Conservation (phyloP, 2,797 vertebrate species). For the Chiroxiphia lanceolata region DNA sequence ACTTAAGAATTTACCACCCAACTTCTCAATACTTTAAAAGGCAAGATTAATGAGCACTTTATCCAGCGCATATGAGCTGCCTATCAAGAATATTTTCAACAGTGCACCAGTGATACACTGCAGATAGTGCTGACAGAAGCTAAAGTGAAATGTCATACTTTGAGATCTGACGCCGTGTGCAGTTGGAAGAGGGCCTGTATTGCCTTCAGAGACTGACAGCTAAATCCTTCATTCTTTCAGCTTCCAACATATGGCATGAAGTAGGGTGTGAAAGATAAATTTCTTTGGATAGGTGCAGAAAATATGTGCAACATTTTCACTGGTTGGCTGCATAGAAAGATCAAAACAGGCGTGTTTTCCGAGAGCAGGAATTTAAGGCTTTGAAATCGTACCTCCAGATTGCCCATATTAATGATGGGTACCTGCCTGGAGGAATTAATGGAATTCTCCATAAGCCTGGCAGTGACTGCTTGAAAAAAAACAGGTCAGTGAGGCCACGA, state of each 20-base stretch:
- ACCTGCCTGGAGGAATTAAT: conserved; percentile 12
- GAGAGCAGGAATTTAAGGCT: conserved; percentile 48
- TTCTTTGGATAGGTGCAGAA: conserved; percentile 73
- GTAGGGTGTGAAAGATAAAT: conserved; percentile 78
- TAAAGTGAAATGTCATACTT: conserved; percentile 75
- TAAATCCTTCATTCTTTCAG: conserved; percentile 74
- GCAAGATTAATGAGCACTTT: conserved; percentile 62
- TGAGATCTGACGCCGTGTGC: conserved; percentile 45
- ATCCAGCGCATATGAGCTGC: conserved; percentile 48
- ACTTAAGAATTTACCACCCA: conserved; percentile 1
- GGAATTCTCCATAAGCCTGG: background rate
- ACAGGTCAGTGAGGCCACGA: background rate
- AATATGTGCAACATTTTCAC: conserved; percentile 55
- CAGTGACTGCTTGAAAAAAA: background rate
- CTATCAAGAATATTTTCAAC: conserved; percentile 63
- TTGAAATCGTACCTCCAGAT: conserved; percentile 12
- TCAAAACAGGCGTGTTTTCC: conserved; percentile 50
- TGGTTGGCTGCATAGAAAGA: conserved; percentile 56
- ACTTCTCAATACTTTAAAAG: conserved; percentile 14
- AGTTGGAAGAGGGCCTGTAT: conserved; percentile 65
- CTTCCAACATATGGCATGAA: conserved; percentile 72
- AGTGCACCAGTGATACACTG: background rate
- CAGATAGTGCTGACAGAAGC: conserved; percentile 73
- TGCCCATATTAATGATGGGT: background rate
- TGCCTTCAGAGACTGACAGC: conserved; percentile 74